phyloP scores from a whole-genome alignment of 2,797 vertebrate species.

The Botia kubotai region DNA sequence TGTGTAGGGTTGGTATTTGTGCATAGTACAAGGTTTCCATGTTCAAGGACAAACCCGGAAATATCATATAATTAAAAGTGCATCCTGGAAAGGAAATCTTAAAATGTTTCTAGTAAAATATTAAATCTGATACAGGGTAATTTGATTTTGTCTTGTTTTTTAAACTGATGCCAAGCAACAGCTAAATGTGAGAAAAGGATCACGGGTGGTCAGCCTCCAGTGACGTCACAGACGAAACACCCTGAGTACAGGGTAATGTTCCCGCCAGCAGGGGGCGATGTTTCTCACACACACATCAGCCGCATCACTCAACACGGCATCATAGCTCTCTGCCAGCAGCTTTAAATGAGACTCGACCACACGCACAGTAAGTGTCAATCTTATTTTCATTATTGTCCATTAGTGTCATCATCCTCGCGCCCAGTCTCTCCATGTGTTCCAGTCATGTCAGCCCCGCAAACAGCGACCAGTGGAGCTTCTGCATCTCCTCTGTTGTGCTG shows the following conservation, averaged over 20 bases:
- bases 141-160: too few relatives aligned
- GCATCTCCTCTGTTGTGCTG: conserved; percentile 37
- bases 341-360: conserved; percentile 42
- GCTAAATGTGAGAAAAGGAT: too few relatives aligned
- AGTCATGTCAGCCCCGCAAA: conserved; percentile 16
- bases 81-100: too few relatives aligned
- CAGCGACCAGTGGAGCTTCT: conserved; percentile 11
- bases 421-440: conserved; percentile 23
- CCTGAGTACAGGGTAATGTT: not conserved
- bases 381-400: conserved; percentile 37
- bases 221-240: conserved; percentile 36
- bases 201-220: not conserved
- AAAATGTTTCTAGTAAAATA: too few relatives aligned
- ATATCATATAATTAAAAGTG: too few relatives aligned
- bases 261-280: conserved; percentile 34
- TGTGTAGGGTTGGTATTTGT: too few relatives aligned
- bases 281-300: not conserved
- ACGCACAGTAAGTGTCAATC: conserved; percentile 55
- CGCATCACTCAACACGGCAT: conserved; percentile 10
- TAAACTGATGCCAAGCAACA: too few relatives aligned
- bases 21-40: too few relatives aligned
- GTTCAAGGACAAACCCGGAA: too few relatives aligned
- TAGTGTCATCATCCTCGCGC: conserved; percentile 24
- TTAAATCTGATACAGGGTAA: too few relatives aligned
- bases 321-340: conserved; percentile 27